A percentile compares a stretch with the other conserved stretches of the same genome.
These are phyloP conservation scores for Oncorhynchus masou DNA, from an alignment of 2,113 vertebrate species.

Conservation along the genomic window DNA sequence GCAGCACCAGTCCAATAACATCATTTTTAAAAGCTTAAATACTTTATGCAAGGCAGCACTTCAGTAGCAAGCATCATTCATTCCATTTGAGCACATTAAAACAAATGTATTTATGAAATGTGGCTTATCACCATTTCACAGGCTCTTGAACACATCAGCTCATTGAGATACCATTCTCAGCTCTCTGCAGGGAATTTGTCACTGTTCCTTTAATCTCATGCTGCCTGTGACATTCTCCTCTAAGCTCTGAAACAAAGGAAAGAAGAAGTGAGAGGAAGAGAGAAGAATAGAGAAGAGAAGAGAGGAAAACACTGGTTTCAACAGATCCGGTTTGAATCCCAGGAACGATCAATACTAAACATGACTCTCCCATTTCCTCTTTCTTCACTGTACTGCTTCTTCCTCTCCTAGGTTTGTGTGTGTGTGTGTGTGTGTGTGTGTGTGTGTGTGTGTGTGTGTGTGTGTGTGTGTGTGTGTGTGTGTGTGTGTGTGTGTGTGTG, in stretches of 20 bases:
- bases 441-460: too few relatives aligned
- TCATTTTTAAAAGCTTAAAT: neutral
- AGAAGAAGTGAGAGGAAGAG: too few relatives aligned
- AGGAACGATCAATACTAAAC: slow-evolving; percentile 52
- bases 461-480: too few relatives aligned
- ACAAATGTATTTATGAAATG: slow-evolving; percentile 36
- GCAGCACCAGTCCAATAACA: neutral
- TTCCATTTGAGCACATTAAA: slow-evolving; percentile 26
- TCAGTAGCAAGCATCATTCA: neutral
- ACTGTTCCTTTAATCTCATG: slow-evolving; percentile 47
- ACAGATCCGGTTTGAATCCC: slow-evolving; percentile 41
- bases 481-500: too few relatives aligned
- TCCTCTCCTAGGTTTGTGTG: neutral
- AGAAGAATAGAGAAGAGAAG: slow-evolving; percentile 3
- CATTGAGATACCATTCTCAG: slow-evolving; percentile 54
- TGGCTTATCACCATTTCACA: slow-evolving; percentile 48
- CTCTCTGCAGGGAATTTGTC: slow-evolving; percentile 40
- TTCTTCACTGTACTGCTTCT: slow-evolving; percentile 7
- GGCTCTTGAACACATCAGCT: slow-evolving; percentile 27
- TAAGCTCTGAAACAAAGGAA: slow-evolving; percentile 21
- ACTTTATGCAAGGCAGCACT: slow-evolving; percentile 1
- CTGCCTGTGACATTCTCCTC: slow-evolving; percentile 43
- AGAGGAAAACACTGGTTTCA: slow-evolving; percentile 48
- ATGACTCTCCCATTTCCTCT: slow-evolving; percentile 36
- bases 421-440: slow-evolving; percentile 1